Evolutionary conservation across 1,140 invertebrate genomes (phyloP).

Genomic region (Zeugodacus cucurbitae): DNA sequence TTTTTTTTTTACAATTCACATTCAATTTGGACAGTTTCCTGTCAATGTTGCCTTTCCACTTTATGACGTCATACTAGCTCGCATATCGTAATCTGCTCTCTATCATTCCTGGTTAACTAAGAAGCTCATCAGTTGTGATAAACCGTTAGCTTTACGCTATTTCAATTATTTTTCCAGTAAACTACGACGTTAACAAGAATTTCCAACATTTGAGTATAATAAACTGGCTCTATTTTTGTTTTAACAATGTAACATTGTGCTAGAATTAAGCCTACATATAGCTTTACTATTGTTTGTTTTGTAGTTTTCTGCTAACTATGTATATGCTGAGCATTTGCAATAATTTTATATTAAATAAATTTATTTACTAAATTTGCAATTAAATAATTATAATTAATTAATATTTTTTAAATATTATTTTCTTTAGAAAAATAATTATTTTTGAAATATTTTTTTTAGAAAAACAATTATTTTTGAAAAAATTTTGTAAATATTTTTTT

Average conservation of each 20-base stretch:
- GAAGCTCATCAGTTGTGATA: not conserved
- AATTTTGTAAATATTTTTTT: not conserved
- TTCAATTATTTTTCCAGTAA: not conserved
- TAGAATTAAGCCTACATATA: not conserved
- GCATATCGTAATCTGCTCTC: too few species aligned
- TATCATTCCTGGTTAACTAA: too few species aligned
- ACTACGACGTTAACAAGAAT: not conserved
- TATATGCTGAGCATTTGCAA: not conserved
- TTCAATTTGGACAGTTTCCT: too few species aligned
- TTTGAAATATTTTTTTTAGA: not conserved
- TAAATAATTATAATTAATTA: too few species aligned
- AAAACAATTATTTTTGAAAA: not conserved
- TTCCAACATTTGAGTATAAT: constrained; percentile 20
- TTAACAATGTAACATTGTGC: not conserved
- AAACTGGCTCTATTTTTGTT: not conserved
- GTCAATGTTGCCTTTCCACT: too few species aligned
- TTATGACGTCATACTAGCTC: too few species aligned
- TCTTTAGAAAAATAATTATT: not conserved
- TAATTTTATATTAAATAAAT: not conserved
- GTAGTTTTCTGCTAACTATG: not conserved
- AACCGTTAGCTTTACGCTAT: not conserved
- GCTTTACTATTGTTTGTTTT: not conserved
- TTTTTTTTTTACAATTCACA: too few species aligned
- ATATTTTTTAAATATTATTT: not conserved
- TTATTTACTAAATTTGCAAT: too few species aligned